Percentiles rank a stretch among this genome's conserved stretches.
These are phyloP conservation scores for Trichonephila clavipes DNA, from an alignment of 1,140 invertebrate species.

Conservation along the genomic window DNA sequence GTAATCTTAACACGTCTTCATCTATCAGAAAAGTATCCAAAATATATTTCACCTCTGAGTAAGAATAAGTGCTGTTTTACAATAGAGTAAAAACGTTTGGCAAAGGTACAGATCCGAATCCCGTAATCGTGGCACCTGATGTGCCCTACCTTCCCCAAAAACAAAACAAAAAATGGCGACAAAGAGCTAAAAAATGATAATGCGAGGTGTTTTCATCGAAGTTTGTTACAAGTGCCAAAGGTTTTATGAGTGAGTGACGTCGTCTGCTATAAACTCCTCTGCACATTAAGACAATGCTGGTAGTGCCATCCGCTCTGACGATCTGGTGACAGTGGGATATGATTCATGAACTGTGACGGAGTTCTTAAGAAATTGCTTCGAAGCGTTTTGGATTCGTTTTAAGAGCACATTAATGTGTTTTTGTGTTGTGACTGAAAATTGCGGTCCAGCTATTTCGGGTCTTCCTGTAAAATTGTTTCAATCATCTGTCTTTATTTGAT, in stretches of 20 bases:
- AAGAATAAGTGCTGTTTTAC: neutral
- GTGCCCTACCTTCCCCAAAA: neutral
- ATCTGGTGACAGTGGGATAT: neutral
- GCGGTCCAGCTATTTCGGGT: no score
- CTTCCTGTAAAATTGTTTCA: no score
- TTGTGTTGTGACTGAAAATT: neutral
- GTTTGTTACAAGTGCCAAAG: slow-evolving; percentile 7
- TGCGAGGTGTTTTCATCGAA: neutral
- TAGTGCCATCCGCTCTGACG: neutral
- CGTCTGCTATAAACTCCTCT: neutral
- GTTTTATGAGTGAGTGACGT: neutral
- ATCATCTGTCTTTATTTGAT: no score
- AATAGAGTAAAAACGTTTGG: neutral
- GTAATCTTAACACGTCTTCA: neutral
- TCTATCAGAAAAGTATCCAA: neutral
- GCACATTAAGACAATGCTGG: slow-evolving; percentile 1
- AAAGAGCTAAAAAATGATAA: neutral
- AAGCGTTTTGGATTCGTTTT: neutral
- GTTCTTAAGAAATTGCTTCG: neutral
- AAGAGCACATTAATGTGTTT: slow-evolving; percentile 1
- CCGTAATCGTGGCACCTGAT: neutral
- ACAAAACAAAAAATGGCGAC: neutral
- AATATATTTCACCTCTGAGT: neutral
- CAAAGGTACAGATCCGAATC: neutral
- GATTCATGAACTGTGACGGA: neutral